A percentile compares a stretch with the other conserved stretches of the same genome.
phyloP scores from a whole-genome alignment of 2,113 vertebrate species.

The Rostratula benghalensis region DNA sequence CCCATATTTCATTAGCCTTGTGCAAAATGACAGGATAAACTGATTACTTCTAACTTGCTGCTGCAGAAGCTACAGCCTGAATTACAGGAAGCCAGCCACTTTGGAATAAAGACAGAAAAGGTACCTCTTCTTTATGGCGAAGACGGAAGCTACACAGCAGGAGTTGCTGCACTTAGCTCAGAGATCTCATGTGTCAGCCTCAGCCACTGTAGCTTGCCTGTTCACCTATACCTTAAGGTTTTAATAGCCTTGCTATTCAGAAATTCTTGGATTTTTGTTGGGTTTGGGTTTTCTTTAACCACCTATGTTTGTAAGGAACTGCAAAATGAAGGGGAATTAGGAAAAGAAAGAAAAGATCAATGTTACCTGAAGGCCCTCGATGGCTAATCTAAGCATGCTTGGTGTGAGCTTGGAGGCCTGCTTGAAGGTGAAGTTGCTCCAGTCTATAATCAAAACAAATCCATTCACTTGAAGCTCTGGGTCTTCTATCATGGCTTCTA shows the following conservation, averaged over 20 bases:
- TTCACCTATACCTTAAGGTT: background rate
- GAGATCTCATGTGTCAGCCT: background rate
- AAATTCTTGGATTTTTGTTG: background rate
- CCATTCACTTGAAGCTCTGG: constrained; percentile 97
- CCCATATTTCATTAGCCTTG: background rate
- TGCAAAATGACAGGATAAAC: background rate
- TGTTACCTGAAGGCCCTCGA: constrained; percentile 94
- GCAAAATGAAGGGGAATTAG: background rate
- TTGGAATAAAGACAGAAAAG: background rate
- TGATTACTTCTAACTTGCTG: background rate
- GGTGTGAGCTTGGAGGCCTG: constrained; percentile 97
- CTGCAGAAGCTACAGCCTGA: background rate
- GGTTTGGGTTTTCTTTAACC: background rate
- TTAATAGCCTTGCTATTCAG: background rate
- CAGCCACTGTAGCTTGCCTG: background rate
- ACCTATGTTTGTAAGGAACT: background rate
- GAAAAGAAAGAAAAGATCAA: background rate
- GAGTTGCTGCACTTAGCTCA: background rate
- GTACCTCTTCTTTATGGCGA: background rate
- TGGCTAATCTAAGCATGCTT: constrained; percentile 96
- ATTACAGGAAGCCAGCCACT: background rate
- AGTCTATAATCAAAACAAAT: constrained; percentile 99
- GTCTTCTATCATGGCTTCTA: constrained; percentile 98
- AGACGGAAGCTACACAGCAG: background rate
- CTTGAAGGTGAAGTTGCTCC: constrained; percentile 99